Percentiles rank a stretch among this genome's conserved stretches.
Evolutionary conservation across 2,888 invertebrate genomes (phyloP).

Genomic region (Nephrocerus scutellatus): DNA sequence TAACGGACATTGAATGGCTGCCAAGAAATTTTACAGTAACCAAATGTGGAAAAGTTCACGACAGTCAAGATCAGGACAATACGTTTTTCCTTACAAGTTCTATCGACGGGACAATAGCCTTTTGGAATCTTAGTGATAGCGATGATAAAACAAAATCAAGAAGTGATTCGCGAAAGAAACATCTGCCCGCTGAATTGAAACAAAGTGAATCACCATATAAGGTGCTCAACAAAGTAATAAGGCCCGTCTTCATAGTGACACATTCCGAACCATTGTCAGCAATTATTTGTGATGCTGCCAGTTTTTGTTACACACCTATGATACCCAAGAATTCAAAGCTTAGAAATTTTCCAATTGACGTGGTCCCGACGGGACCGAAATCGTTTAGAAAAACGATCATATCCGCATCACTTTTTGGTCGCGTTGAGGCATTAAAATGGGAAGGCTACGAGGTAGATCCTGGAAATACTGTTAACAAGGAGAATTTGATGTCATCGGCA

Average conservation of each 20-base stretch:
- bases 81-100: slow-evolving; percentile 61
- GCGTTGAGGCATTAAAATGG: slow-evolving; percentile 50
- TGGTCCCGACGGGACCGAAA: slow-evolving; percentile 25
- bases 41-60: slow-evolving; percentile 53
- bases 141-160: slow-evolving; percentile 22
- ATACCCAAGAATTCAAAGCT: slow-evolving; percentile 13
- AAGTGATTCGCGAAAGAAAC: slow-evolving; percentile 28
- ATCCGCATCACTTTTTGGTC: slow-evolving; percentile 37
- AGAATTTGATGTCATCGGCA: slow-evolving; percentile 46
- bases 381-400: slow-evolving; percentile 32
- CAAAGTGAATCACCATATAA: slow-evolving; percentile 57
- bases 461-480: slow-evolving; percentile 56
- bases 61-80: slow-evolving; percentile 45
- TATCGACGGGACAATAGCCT: slow-evolving; percentile 60
- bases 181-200: slow-evolving; percentile 54
- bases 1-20: slow-evolving; percentile 64
- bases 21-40: slow-evolving; percentile 55
- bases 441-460: slow-evolving; percentile 58
- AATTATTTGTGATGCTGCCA: slow-evolving; percentile 35
- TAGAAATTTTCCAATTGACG: slow-evolving; percentile 27
- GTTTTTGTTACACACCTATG: slow-evolving; percentile 24
- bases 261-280: slow-evolving; percentile 48
- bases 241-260: slow-evolving; percentile 55
- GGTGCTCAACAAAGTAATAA: slow-evolving; percentile 55
- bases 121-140: slow-evolving; percentile 60